Percentiles rank a stretch among this genome's conserved stretches.
phyloP scores from a whole-genome alignment of 2,113 vertebrate species.

The Brevimyrus niger region DNA sequence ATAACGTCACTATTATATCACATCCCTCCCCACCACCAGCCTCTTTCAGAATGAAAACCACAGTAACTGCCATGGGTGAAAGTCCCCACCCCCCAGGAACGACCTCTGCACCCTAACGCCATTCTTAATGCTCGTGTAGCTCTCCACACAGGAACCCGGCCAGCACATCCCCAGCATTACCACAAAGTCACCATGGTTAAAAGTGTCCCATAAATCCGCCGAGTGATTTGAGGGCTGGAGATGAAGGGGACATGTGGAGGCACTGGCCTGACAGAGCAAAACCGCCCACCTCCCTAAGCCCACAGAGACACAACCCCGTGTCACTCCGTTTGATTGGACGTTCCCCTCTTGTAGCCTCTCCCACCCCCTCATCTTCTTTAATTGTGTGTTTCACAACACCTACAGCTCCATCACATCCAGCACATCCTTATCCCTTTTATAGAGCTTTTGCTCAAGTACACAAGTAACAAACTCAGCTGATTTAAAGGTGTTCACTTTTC shows the following conservation, averaged over 20 bases:
- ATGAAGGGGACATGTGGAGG: background rate
- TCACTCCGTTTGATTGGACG: background rate
- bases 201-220: constrained; percentile 16
- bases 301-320: background rate
- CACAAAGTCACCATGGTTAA: constrained; percentile 1
- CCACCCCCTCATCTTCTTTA: background rate
- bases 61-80: background rate
- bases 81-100: background rate
- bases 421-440: background rate
- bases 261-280: constrained; percentile 7
- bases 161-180: background rate
- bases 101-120: background rate
- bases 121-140: background rate
- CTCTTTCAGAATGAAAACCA: background rate
- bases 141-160: background rate
- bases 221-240: background rate
- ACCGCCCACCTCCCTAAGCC: constrained; percentile 4
- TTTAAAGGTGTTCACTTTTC: background rate
- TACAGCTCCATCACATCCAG: background rate
- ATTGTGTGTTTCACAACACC: background rate
- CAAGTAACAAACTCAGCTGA: background rate
- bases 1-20: background rate
- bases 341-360: background rate
- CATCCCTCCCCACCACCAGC: background rate
- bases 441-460: background rate